Evolutionary conservation across 1,140 invertebrate genomes (phyloP).

Genomic region (Aradophagus sp.): DNA sequence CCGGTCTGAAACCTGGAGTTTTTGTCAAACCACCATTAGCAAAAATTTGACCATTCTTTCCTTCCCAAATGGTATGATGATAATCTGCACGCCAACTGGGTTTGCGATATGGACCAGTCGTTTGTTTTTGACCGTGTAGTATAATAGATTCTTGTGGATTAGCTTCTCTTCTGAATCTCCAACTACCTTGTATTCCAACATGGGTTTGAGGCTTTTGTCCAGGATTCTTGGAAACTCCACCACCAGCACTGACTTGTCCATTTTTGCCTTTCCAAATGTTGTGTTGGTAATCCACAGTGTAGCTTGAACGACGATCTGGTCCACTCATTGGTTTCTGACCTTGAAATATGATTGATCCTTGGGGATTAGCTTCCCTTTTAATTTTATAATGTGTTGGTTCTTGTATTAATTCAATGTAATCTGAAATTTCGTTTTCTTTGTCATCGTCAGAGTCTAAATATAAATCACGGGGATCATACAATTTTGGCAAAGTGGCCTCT

Average conservation of each 20-base stretch:
- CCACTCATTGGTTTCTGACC: slow-evolving; percentile 56
- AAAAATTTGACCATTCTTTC: slow-evolving; percentile 56
- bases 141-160: slow-evolving; percentile 30
- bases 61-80: slow-evolving; percentile 57
- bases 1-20: slow-evolving; percentile 41
- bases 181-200: slow-evolving; percentile 10
- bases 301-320: slow-evolving; percentile 52
- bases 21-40: slow-evolving; percentile 49
- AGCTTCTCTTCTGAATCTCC: slow-evolving; percentile 32
- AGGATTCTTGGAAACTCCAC: slow-evolving; percentile 47
- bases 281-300: slow-evolving; percentile 55
- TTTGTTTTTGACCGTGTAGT: slow-evolving; percentile 38
- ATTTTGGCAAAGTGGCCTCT: slow-evolving; percentile 21
- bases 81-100: slow-evolving; percentile 49
- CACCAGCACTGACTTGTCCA: slow-evolving; percentile 51
- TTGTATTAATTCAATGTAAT: too few relatives aligned
- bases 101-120: slow-evolving; percentile 57
- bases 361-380: slow-evolving; percentile 31
- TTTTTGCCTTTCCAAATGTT: slow-evolving; percentile 58
- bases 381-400: too few relatives aligned
- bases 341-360: slow-evolving; percentile 21
- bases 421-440: too few relatives aligned
- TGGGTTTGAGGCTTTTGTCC: too few relatives aligned
- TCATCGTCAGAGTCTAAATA: too few relatives aligned
- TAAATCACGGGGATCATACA: too few relatives aligned